Evolutionary conservation across 1,140 invertebrate genomes (phyloP), one percentile per base, ranked within the genome.

Genomic region (Drosophila teissieri): DNA sequence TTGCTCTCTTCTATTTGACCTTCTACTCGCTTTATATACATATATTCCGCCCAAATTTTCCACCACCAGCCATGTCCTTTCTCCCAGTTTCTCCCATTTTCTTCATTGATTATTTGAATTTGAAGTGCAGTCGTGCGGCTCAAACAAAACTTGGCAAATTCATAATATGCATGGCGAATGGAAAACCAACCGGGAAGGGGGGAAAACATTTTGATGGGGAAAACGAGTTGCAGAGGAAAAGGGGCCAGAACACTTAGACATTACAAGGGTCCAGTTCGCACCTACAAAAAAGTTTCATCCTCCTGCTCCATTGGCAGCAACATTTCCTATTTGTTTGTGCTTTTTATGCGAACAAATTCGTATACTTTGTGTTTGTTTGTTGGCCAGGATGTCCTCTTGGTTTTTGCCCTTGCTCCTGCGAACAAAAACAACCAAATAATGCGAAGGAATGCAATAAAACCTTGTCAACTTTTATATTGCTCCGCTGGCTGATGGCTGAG

Each of bases 101-200:
- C 61, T 37, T 48, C 75, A 69, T 84, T 85, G 82, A 88, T 82
- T 82, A 72, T 80, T 81, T 37, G 49, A 67, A 75, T 82, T 52
- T 57, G 54, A 57, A 77, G 49, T 74, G 80, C 80, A 74, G 54
- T 78, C 54, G 49, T 83, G 74, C 72, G 56, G 57, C 67, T 69
- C 48, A 65, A 58, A 24, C 37, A 45, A 57, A 68, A 65, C 36
- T 69, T 48, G 15, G 68, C 22, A 69, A 67, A 49, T 55, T 62
- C 64, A 77, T 63, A 70, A 78, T 57, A 78, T 62, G 40, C 56
- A 69, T 40, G 17, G 74, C 54, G 40, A 8, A 53, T 67, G 31
- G 48, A 49, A 63, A 63, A 36, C 15, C 53, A 11, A 27, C 31
- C 19, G 31, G 2, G 24, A 2, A 19, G 19, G 40, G 10, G 22